phyloP scores from a whole-genome alignment of 2,888 invertebrate species.

The Lithosia quadra region DNA sequence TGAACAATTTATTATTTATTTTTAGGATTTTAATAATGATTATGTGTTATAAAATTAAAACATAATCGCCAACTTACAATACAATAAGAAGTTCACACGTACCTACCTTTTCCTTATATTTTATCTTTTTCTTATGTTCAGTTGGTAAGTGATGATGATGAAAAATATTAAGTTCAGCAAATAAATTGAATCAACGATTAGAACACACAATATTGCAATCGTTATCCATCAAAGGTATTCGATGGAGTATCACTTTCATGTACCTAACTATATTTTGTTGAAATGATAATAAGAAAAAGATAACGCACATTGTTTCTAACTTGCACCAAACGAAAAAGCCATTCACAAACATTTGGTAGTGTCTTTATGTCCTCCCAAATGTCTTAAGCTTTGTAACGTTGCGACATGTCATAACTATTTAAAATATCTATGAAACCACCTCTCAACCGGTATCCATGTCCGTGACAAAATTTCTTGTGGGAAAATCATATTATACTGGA shows the following conservation, averaged over 20 bases:
- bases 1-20: too few species aligned
- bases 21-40: too few species aligned
- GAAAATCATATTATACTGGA: constrained; percentile 44
- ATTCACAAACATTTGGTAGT: constrained; percentile 76
- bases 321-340: constrained; percentile 50
- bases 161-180: too few species aligned
- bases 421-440: constrained; percentile 71
- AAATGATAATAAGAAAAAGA: background rate
- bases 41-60: too few species aligned
- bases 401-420: constrained; percentile 63
- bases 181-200: too few species aligned
- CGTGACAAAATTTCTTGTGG: constrained; percentile 56
- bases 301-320: constrained; percentile 16
- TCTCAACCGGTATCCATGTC: constrained; percentile 55
- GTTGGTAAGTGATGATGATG: too few species aligned
- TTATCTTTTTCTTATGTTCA: too few species aligned
- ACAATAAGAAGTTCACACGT: too few species aligned
- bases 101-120: too few species aligned
- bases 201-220: background rate
- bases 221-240: background rate
- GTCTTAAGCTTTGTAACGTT: constrained; percentile 75
- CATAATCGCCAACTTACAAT: too few species aligned
- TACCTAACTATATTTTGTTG: background rate
- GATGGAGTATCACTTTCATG: background rate
- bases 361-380: constrained; percentile 80